These are phyloP conservation scores for Nowickia ferox DNA, from an alignment of 2,888 invertebrate species.

Conservation along the genomic window DNA sequence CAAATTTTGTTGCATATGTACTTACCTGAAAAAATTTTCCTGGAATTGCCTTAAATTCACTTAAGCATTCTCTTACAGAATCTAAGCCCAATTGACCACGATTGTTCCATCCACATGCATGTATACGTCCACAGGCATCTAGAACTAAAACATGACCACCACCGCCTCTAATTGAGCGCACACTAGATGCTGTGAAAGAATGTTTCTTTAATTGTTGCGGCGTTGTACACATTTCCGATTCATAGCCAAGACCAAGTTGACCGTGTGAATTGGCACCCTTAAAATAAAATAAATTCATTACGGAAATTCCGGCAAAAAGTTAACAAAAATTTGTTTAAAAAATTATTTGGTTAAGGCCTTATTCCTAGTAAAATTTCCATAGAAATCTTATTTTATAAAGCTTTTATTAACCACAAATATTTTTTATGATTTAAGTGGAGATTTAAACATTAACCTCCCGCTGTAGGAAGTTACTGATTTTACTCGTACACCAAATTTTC, in stretches of 20 bases:
- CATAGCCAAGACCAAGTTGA: constrained; percentile 88
- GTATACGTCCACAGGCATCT: constrained; percentile 87
- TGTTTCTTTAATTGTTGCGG: constrained; percentile 83
- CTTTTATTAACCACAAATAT: too few species aligned
- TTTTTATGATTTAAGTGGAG: too few species aligned
- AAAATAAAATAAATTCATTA: constrained; percentile 17
- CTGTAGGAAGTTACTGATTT: too few species aligned
- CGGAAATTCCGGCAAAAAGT: constrained; percentile 58
- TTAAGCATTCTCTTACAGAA: constrained; percentile 77
- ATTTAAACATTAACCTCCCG: too few species aligned
- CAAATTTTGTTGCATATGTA: neutral
- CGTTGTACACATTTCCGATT: constrained; percentile 87
- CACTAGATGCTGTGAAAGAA: constrained; percentile 82
- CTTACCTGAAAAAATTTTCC: constrained; percentile 83
- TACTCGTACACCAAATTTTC: too few species aligned
- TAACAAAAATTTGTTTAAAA: neutral
- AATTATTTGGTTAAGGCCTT: too few species aligned
- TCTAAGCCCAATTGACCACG: constrained; percentile 88
- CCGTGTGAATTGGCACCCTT: constrained; percentile 94
- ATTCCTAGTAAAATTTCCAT: too few species aligned
- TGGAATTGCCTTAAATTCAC: constrained; percentile 83
- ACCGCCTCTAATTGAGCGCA: constrained; percentile 88
- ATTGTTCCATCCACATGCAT: constrained; percentile 91
- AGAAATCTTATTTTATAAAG: too few species aligned
- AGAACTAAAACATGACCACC: constrained; percentile 90